These are phyloP conservation scores for Loxodonta africana DNA, from an alignment of 2,113 vertebrate species.

Conservation along the genomic window DNA sequence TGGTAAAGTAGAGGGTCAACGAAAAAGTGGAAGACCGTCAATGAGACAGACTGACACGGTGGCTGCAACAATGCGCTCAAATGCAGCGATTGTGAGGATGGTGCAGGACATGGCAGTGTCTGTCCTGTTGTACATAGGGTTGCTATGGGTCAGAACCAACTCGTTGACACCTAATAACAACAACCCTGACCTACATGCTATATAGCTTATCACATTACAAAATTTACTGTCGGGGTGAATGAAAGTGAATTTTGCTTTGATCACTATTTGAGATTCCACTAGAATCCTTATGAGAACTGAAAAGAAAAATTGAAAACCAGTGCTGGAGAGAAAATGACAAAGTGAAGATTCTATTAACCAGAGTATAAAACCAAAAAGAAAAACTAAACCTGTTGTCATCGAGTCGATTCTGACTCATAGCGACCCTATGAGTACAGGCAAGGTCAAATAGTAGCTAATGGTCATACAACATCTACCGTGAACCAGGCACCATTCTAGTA, in stretches of 20 bases:
- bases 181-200: neutral
- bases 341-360: neutral
- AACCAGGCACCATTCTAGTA: neutral
- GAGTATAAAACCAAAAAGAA: neutral
- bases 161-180: too few relatives aligned
- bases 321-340: neutral
- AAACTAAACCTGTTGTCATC: too few relatives aligned
- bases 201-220: slow-evolving; percentile 29
- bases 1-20: too few relatives aligned
- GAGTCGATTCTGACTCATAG: neutral
- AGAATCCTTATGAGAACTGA: neutral
- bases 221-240: neutral
- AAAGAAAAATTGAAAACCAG: neutral
- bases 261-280: neutral
- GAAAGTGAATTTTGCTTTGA: slow-evolving; percentile 55
- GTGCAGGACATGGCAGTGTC: too few relatives aligned
- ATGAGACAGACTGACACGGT: too few relatives aligned
- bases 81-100: too few relatives aligned
- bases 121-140: too few relatives aligned
- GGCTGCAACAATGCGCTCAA: too few relatives aligned
- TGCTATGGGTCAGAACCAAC: neutral
- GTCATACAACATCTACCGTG: neutral
- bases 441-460: neutral
- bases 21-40: too few relatives aligned
- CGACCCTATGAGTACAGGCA: neutral